Base-by-base conservation (phyloP, 2,113 vertebrate species). In the Alligator sinensis region DNA sequence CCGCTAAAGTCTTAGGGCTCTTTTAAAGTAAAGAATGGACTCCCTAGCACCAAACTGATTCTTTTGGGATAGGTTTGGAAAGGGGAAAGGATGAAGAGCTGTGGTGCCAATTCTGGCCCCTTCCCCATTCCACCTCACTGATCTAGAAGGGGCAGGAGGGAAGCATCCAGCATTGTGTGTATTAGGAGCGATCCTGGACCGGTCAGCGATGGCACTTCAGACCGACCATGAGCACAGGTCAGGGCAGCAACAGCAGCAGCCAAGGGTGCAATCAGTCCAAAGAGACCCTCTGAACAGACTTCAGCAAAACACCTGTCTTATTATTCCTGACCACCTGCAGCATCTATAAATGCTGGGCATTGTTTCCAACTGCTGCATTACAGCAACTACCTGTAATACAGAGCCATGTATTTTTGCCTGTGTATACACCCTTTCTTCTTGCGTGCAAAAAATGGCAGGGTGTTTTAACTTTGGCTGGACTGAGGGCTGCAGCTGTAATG, bases 121-220 rank as follows among this genome's bases (percentile, higher is more conserved):
- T 15, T 66, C 68, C 24, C 70, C 34, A 14, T 4, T 74, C 34
- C 22, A 22, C 70, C 34, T 47, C 30, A 18, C 34, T 15, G 12
- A 47, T 14, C 22, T 47, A 34, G 47, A 15, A 58, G 4, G 30
- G 9, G 22, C 4, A 2, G 2, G 2, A 1, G 3, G 8, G 47
- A 2, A 54, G 13, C 77, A 17, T 28, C 5, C 18, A 84, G 28
- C 58, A 18, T 17, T 25, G 12, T 2, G 0, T 2, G 22, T 5
- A 3, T 17, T 22, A 17, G 17, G 19, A 47, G 12, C 15, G 4
- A 68, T 30, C 64, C 30, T 18, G n/a, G 68, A 34, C 18, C 30
- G 30, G n/a, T 30, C 66, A 70, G 66, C n/a, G 38, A 72, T 34
- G 34, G 30, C 7, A 38, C 19, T 15, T 74, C 34, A 74, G 11